phyloP scores from a whole-genome alignment of 2,888 invertebrate genomes.

The Dynastes maya region DNA sequence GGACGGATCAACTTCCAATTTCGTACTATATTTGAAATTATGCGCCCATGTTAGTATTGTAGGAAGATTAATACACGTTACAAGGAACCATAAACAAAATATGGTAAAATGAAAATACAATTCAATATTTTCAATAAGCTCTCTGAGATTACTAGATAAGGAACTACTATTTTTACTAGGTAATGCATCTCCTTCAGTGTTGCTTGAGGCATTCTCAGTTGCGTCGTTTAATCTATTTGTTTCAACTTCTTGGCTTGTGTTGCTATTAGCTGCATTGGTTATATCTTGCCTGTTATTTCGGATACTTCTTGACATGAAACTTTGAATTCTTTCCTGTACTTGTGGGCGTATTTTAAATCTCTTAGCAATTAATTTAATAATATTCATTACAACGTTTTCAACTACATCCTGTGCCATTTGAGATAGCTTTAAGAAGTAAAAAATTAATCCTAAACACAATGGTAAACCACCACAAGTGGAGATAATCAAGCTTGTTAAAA shows the following conservation, averaged over 20 bases:
- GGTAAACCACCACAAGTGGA: slow-evolving; percentile 84
- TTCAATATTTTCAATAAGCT: slow-evolving; percentile 63
- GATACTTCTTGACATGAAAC: neutral
- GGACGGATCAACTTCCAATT: slow-evolving; percentile 77
- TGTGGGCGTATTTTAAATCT: slow-evolving; percentile 17
- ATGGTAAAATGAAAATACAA: slow-evolving; percentile 84
- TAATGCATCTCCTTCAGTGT: slow-evolving; percentile 33
- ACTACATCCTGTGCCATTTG: slow-evolving; percentile 85
- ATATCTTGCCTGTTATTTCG: slow-evolving; percentile 14
- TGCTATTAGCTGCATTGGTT: slow-evolving; percentile 17
- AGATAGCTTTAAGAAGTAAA: slow-evolving; percentile 82
- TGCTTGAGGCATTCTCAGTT: slow-evolving; percentile 3
- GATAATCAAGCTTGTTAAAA: slow-evolving; percentile 77
- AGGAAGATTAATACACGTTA: slow-evolving; percentile 81
- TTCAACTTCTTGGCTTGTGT: slow-evolving; percentile 55
- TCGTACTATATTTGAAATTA: slow-evolving; percentile 77
- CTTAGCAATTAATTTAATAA: slow-evolving; percentile 63
- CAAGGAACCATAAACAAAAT: slow-evolving; percentile 79
- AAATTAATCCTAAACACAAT: slow-evolving; percentile 77
- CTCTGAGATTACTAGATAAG: slow-evolving; percentile 56
- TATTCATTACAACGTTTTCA: slow-evolving; percentile 71
- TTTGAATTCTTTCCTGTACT: slow-evolving; percentile 21
- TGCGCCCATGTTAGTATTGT: slow-evolving; percentile 86
- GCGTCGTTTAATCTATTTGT: neutral
- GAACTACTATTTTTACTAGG: slow-evolving; percentile 54